Evolutionary conservation across 2,797 vertebrate genomes (phyloP), one percentile per base, ranked within the genome.

Genomic region (Myiotriccus ornatus): DNA sequence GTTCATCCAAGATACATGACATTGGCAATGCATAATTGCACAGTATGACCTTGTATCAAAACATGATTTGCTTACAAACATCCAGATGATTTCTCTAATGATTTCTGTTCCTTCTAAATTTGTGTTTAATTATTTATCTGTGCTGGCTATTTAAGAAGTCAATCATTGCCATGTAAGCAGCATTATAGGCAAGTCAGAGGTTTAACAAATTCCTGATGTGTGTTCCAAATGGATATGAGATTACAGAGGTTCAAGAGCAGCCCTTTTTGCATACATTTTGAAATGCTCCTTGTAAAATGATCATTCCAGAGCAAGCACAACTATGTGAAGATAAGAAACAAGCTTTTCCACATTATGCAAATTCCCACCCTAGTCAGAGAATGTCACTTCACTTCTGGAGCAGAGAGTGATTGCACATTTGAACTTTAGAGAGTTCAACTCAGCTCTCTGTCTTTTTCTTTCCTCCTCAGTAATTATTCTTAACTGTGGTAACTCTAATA

Each of bases 271-370:
- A 78, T 86, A 17, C 10, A 49, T 81, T 95, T 92, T 91, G 39
- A 92, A 93, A 89, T 43, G 15, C 23, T 92, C 32, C 79, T 89
- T 91, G 76, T 78, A 95, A 95, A 88, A 16, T 46, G 55, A 63
- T 78, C 64, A 59, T 86, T 87, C 24, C 65, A 67, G 43, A 88
- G 73, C 55, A 93, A 85, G 77, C 25, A 70, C 18, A 44, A 59
- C 55, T 81, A 14, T 79, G 30, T 86, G 76, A 93, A 94, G 90
- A 87, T 93, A 94, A 95, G 89, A 85, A 92, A 71, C 12, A 69
- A 85, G 87, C 55, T 81, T 86, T 81, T 28, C 19, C 25, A 81
- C 82, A 82, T 92, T 95, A 96, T 94, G 89, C 59, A 96, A 91
- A 97, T 94, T 67, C 59, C 21, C 7, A 53, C 15, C 4, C 27